phyloP scores from a whole-genome alignment of 2,888 invertebrate species.

The Tinea semifulvella region DNA sequence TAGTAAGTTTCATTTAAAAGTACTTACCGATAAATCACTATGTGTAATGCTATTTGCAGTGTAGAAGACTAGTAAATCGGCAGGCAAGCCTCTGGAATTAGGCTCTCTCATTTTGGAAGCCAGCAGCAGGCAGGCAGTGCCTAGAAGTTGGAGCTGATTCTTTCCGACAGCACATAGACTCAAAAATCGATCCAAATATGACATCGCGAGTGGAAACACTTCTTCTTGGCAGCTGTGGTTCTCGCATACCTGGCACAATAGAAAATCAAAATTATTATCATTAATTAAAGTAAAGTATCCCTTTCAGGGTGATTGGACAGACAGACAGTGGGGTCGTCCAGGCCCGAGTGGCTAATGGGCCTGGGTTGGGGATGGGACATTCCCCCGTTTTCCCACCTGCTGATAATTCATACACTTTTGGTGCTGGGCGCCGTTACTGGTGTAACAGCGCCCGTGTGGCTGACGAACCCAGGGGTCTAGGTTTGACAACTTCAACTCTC shows the following conservation, averaged over 20 bases:
- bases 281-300: too few species aligned
- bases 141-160: constrained; percentile 90
- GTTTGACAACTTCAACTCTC: too few species aligned
- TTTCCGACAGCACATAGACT: constrained; percentile 83
- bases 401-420: too few species aligned
- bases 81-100: constrained; percentile 74
- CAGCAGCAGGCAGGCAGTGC: constrained; percentile 89
- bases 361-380: too few species aligned
- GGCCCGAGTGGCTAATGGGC: too few species aligned
- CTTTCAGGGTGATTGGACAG: too few species aligned
- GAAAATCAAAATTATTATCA: too few species aligned
- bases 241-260: constrained; percentile 84
- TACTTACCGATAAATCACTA: constrained; percentile 88
- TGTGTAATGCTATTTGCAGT: constrained; percentile 92
- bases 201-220: constrained; percentile 92
- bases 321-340: too few species aligned
- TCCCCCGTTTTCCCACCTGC: too few species aligned
- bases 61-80: constrained; percentile 87
- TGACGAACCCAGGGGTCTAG: too few species aligned
- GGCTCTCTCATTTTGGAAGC: constrained; percentile 94
- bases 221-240: constrained; percentile 93
- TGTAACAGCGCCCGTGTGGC: too few species aligned
- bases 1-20: constrained; percentile 20
- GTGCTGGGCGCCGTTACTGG: too few species aligned
- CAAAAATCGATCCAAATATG: constrained; percentile 93